phyloP scores from a whole-genome alignment of 2,888 invertebrate species.

The Pantelozetes paolii region DNA sequence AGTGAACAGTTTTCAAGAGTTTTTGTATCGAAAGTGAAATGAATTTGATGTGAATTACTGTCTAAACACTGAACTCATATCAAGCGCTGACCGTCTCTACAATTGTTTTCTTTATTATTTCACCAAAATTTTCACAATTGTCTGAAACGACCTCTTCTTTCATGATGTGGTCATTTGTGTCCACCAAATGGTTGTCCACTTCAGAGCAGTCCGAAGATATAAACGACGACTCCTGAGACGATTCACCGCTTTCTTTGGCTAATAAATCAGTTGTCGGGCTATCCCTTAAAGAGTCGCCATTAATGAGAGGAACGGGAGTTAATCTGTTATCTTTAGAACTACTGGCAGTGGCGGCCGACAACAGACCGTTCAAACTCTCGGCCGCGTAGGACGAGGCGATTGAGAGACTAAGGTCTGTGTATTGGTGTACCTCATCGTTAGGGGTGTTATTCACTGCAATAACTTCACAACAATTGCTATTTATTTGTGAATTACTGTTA shows the following conservation, averaged over 20 bases:
- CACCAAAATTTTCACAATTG: constrained; percentile 80
- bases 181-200: constrained; percentile 4
- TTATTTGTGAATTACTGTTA: not conserved
- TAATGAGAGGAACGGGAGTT: constrained; percentile 38
- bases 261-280: not conserved
- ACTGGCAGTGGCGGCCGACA: constrained; percentile 41
- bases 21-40: no score
- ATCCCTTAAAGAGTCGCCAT: not conserved
- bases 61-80: constrained; percentile 50
- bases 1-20: no score
- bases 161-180: not conserved
- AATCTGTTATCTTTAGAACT: constrained; percentile 36
- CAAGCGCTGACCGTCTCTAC: constrained; percentile 83
- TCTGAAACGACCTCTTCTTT: constrained; percentile 57
- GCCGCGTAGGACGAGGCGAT: constrained; percentile 41
- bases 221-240: constrained; percentile 17
- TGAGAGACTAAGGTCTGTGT: constrained; percentile 49
- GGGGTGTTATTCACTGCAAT: constrained; percentile 36
- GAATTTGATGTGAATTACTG: not conserved
- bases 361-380: constrained; percentile 37
- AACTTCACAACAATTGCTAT: constrained; percentile 23
- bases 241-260: constrained; percentile 28
- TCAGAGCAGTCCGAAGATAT: constrained; percentile 18
- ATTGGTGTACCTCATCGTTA: constrained; percentile 48
- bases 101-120: constrained; percentile 86